Evolutionary conservation across 2,888 invertebrate species (phyloP).

Genomic region (Endomychus coccineus): DNA sequence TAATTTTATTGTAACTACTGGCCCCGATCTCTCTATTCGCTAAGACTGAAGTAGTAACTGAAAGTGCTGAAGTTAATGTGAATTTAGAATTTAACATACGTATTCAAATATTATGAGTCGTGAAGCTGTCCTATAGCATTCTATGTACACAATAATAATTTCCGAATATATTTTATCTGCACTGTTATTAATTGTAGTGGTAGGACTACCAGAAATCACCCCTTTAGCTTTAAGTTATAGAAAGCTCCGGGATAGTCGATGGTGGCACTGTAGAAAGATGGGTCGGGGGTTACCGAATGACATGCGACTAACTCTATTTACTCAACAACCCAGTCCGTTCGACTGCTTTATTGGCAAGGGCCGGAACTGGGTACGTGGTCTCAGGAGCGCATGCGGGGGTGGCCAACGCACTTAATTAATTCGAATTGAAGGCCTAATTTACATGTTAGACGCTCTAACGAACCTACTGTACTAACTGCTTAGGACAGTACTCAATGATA

Average conservation of each 20-base stretch:
- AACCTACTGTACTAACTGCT: conserved; percentile 13
- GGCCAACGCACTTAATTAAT: conserved; percentile 38
- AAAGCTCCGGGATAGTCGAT: conserved; percentile 7
- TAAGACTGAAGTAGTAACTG: no score
- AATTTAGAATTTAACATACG: no score
- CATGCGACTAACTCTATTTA: conserved; percentile 39
- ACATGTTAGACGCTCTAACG: conserved; percentile 31
- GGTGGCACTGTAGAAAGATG: conserved; percentile 15
- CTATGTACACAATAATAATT: no score
- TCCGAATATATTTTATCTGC: neutral
- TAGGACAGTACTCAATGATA: no score
- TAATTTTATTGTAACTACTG: no score
- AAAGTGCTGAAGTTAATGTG: no score
- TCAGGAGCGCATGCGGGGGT: conserved; percentile 33
- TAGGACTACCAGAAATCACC: conserved; percentile 22
- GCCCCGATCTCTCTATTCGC: no score
- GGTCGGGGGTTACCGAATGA: conserved; percentile 32
- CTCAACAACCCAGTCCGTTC: conserved; percentile 34
- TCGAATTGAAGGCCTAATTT: conserved; percentile 39
- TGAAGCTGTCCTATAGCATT: no score
- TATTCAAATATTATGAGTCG: no score
- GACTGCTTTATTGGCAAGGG: conserved; percentile 37
- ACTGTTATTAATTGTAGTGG: conserved; percentile 7
- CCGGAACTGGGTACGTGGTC: conserved; percentile 24
- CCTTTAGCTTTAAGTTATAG: conserved; percentile 17